Base-by-base conservation (phyloP, 2,797 vertebrate species). In the Petrocephalus schoutedeni region DNA sequence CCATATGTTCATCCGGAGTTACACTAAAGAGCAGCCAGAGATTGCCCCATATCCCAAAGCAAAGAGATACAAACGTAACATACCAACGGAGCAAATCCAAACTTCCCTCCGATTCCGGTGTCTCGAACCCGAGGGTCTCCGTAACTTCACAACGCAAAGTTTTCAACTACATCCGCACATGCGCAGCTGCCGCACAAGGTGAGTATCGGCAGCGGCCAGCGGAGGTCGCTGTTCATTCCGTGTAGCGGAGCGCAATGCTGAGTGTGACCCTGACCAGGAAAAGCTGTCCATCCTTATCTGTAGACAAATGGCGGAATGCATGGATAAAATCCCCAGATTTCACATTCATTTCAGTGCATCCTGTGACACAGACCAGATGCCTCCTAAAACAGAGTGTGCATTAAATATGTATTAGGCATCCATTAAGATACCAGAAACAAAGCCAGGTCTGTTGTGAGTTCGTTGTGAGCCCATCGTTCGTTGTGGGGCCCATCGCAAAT, bases 151-250 rank as follows among this genome's bases (percentile, higher is more conserved):
- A 10, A 51, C 9, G 0, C 3, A 10, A 51, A 83, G 36, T 83
- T 83, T 83, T 77, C 41, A 83, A 23, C 36, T 23, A 91, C 80
- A 71, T 89, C 89, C 90, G 91, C 64, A 85, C 71, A 88, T 89
- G 87, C 88, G 88, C 90, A 90, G 32, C 49, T 83, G 54, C 74
- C 45, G 64, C 86, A 54, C 49, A 59, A 23, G 28, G 6, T 57
- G 5, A 57, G 5, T 86, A 36, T 56, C 23, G 16, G 28, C 16
- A 57, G 21, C 21, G 49, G 0, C 9, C 80, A 83, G 19, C 71
- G n/a, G 45, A 28, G 80, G 80, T 45, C 80, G 80, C 21, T 83
- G 49, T 54, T 83, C 49, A 83, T 0, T 53, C 80, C 36, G 36
- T 77, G 71, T 74, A 74, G 3, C 4, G 32, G 32, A 41, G 71